These are phyloP conservation scores for Aldrovandia affinis DNA, from an alignment of 2,797 vertebrate genomes.

Conservation along the genomic window DNA sequence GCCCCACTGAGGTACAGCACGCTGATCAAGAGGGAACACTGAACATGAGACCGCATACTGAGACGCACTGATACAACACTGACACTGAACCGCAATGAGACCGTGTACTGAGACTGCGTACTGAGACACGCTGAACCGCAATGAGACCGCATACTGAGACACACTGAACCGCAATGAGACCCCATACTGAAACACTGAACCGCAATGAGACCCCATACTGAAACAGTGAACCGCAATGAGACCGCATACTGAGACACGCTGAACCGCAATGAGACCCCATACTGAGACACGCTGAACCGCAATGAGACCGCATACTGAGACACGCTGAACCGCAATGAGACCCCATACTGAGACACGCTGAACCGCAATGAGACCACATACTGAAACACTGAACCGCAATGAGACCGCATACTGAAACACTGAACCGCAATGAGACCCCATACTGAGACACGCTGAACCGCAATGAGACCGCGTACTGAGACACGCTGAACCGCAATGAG, in stretches of 20 bases:
- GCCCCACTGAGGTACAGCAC: constrained; percentile 78
- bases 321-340: too few relatives aligned
- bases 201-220: background rate
- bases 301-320: too few relatives aligned
- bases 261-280: too few relatives aligned
- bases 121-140: background rate
- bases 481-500: too few relatives aligned
- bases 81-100: background rate
- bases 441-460: background rate
- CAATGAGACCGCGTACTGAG: too few relatives aligned
- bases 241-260: background rate
- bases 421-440: background rate
- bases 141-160: background rate
- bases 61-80: background rate
- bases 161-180: background rate
- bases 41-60: too few relatives aligned
- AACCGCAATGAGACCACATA: background rate
- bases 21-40: background rate
- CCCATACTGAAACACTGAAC: background rate
- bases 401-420: background rate
- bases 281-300: too few relatives aligned
- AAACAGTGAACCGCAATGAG: too few relatives aligned
- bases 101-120: background rate
- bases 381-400: background rate
- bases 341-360: background rate